phyloP scores from a whole-genome alignment of 2,797 vertebrate genomes.

The Sylvilagus floridanus region DNA sequence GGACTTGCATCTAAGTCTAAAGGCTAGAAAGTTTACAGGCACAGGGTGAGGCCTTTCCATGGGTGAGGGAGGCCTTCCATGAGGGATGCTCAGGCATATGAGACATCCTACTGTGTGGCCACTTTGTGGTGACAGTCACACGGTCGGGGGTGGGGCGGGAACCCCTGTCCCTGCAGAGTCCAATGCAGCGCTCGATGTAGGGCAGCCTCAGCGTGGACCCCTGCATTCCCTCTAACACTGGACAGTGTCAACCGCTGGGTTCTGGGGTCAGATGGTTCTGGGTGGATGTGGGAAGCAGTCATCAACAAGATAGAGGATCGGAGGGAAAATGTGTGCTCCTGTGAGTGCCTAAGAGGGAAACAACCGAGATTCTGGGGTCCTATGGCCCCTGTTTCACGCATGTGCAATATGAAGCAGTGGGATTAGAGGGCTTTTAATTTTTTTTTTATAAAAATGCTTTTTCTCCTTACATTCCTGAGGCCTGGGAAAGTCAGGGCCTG shows the following conservation, averaged over 20 bases:
- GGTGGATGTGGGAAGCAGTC: neutral
- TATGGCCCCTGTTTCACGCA: neutral
- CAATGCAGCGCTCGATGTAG: neutral
- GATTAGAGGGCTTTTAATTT: neutral
- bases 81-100: neutral
- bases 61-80: too few relatives aligned
- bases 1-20: neutral
- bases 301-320: neutral
- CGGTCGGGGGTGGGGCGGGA: neutral
- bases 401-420: rapidly evolving
- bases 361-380: neutral
- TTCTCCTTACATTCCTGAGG: neutral
- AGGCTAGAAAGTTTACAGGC: neutral
- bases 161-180: neutral
- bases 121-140: neutral
- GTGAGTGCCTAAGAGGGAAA: neutral
- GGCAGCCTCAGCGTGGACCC: neutral
- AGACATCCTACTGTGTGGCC: neutral
- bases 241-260: neutral
- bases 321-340: neutral
- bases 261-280: neutral
- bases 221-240: neutral
- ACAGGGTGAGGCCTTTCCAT: neutral
- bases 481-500: neutral
- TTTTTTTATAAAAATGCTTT: neutral